A percentile compares a stretch with the other conserved stretches of the same genome.
These are phyloP conservation scores for Apolygus lucorum DNA, from an alignment of 1,140 invertebrate species.

Conservation along the genomic window DNA sequence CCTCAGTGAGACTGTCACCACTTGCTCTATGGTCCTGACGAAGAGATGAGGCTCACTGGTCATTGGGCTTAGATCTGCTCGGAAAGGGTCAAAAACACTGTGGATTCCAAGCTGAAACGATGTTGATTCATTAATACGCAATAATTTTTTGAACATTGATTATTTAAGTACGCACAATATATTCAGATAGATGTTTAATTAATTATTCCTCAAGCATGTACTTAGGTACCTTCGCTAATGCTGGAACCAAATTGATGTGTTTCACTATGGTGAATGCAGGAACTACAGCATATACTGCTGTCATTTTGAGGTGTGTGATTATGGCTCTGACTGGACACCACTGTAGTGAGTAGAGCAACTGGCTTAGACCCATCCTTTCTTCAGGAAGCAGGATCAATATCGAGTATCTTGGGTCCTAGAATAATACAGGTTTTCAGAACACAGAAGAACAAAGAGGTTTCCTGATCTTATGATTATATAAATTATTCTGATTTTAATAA, in stretches of 20 bases:
- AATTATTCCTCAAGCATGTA: too few species aligned
- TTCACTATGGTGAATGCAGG: constrained; percentile 68
- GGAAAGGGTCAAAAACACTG: constrained; percentile 65
- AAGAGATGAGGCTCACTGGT: constrained; percentile 60
- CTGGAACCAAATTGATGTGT: constrained; percentile 62
- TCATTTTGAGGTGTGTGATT: constrained; percentile 52
- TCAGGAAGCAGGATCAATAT: constrained; percentile 44
- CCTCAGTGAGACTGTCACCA: constrained; percentile 66
- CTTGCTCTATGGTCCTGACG: constrained; percentile 70
- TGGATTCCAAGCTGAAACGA: constrained; percentile 59
- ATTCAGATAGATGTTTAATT: too few species aligned
- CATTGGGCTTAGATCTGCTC: constrained; percentile 65
- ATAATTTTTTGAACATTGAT: too few species aligned
- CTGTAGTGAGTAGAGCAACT: constrained; percentile 39
- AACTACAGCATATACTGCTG: constrained; percentile 60
- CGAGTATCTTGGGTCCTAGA: constrained; percentile 45
- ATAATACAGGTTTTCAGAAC: too few species aligned
- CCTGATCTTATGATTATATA: too few species aligned
- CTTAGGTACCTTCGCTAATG: constrained; percentile 62
- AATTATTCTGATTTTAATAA: too few species aligned
- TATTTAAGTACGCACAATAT: too few species aligned
- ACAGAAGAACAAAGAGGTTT: too few species aligned
- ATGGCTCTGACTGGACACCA: constrained; percentile 50
- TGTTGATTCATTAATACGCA: too few species aligned
- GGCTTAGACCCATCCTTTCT: constrained; percentile 39